Evolutionary conservation across 2,888 invertebrate species (phyloP), one percentile per base, ranked within the genome.

Genomic region (Ceramica pisi): DNA sequence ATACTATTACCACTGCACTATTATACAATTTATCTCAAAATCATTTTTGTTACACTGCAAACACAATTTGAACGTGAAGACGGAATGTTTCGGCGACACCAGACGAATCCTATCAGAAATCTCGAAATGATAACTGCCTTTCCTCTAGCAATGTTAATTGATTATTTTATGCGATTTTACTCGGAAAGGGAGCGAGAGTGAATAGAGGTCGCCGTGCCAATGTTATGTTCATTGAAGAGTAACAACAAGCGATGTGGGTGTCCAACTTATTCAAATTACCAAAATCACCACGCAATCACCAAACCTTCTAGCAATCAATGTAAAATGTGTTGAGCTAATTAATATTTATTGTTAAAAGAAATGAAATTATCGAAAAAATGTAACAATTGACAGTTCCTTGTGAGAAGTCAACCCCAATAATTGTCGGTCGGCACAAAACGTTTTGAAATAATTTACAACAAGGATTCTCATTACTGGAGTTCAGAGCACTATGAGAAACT

Each of bases 161-260:
- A 75, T 73, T 86, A 76, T 68, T 87, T 87, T 84, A 86, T 81
- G 81, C 79, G 83, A 88, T 89, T 91, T 91, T 90, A 89, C 86
- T 88, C 83, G 84, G 87, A 90, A 92, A 87, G 86, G 83, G 85
- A 90, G 81, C 87, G 84, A 91, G 88, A 92, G 76, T 90, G 89
- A 92, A 92, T 94, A 94, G 93, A 94, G 94, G 93, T 94, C 94
- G 94, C 90, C 90, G 91, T 92, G 90, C 92, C 93, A 94, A 94
- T 95, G 94, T 95, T 95, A 94, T 95, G 95, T 90, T 95, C 95
- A 95, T 92, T 95, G 92, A 94, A 94, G 93, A 95, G 95, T 94
- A 94, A 95, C 95, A 95, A 94, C 93, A 94, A 93, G 90, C 91
- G 85, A 91, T 92, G 93, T 92, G 92, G 92, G 93, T 93, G 94